A percentile compares a stretch with the other conserved stretches of the same genome.
Conservation (phyloP, 2,888 invertebrate species). For the Leucophenga montana region DNA sequence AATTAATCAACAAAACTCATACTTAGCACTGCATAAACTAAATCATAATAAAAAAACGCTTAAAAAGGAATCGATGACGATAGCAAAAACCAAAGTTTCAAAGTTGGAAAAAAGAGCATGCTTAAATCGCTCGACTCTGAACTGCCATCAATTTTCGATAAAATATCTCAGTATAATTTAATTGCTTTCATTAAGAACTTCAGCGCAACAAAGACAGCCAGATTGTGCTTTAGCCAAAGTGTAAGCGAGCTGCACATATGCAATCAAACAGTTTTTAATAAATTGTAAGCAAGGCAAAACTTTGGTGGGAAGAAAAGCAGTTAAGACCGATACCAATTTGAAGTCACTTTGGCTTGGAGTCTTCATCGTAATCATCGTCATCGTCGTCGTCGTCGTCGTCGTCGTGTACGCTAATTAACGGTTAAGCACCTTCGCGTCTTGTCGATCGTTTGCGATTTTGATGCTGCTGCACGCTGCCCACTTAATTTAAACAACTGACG, state of each 20-base stretch:
- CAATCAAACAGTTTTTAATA: constrained; percentile 23
- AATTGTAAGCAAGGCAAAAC: constrained; percentile 11
- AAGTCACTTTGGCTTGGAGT: background rate
- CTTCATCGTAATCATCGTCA: background rate
- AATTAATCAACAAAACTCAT: too few relatives aligned
- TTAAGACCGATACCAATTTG: background rate
- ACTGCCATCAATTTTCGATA: constrained; percentile 16
- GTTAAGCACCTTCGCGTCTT: constrained; percentile 18
- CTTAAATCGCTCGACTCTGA: background rate
- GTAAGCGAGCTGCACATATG: background rate
- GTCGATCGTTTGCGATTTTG: background rate
- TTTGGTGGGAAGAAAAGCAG: constrained; percentile 14
- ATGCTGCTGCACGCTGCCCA: background rate
- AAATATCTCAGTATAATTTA: constrained; percentile 7
- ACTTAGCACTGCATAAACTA: too few relatives aligned
- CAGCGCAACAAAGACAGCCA: constrained; percentile 9
- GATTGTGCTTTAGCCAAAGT: constrained; percentile 19
- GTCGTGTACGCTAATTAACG: constrained; percentile 26
- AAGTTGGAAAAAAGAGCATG: too few relatives aligned
- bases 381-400: background rate
- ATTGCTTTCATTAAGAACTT: constrained; percentile 23
- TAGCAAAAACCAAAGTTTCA: too few relatives aligned
- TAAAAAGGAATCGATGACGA: too few relatives aligned
- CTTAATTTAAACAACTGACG: constrained; percentile 24
- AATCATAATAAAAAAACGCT: too few relatives aligned